Evolutionary conservation across 1,140 invertebrate species (phyloP).

Genomic region (Tyrophagus putrescentiae): DNA sequence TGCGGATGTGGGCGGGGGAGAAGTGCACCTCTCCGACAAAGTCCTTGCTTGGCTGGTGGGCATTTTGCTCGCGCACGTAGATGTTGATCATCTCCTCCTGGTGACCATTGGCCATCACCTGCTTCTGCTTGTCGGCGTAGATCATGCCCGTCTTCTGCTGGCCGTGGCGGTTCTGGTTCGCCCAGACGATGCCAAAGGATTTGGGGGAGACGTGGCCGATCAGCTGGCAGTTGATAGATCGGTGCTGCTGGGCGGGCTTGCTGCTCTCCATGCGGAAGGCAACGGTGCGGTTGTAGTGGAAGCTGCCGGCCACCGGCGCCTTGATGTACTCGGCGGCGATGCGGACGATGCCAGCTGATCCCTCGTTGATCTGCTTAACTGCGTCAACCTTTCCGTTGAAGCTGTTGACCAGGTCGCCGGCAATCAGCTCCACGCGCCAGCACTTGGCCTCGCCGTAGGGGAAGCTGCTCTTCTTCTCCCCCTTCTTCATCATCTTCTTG

Average conservation of each 20-base stretch:
- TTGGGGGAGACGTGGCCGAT: conserved; percentile 3
- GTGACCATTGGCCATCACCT: background rate
- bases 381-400: too few species aligned
- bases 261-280: background rate
- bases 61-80: background rate
- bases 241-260: background rate
- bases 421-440: background rate
- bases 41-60: background rate
- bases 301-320: background rate
- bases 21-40: background rate
- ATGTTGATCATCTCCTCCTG: background rate
- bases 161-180: conserved; percentile 10
- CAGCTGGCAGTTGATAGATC: background rate
- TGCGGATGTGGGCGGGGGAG: conserved; percentile 5
- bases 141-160: background rate
- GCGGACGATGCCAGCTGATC: too few species aligned
- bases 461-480: background rate
- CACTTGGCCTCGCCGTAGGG: background rate
- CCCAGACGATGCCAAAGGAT: conserved; percentile 3
- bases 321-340: conserved; percentile 12
- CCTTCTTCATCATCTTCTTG: too few species aligned
- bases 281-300: conserved; percentile 12
- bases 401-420: background rate
- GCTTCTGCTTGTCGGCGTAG: conserved; percentile 8
- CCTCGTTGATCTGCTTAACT: too few species aligned